These are phyloP conservation scores for Ochropleura plecta DNA, from an alignment of 2,888 invertebrate species.

Conservation along the genomic window DNA sequence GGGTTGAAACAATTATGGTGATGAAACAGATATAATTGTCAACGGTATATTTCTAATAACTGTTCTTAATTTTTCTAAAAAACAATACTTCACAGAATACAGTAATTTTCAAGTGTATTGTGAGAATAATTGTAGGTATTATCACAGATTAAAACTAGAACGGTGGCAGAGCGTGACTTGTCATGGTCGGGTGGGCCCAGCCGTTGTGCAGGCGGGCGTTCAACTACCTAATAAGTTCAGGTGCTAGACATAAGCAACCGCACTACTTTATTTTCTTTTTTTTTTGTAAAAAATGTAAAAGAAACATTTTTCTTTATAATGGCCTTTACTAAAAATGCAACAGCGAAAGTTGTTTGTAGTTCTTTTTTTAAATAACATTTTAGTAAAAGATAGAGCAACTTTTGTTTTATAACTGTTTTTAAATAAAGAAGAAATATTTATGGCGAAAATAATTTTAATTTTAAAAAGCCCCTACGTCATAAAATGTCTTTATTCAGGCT, in stretches of 20 bases:
- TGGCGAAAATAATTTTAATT: constrained; percentile 29
- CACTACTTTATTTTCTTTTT: constrained; percentile 20
- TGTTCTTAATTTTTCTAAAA: constrained; percentile 21
- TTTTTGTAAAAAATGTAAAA: constrained; percentile 24
- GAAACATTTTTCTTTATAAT: constrained; percentile 1
- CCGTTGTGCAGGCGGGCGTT: constrained; percentile 61
- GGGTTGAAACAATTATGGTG: not conserved
- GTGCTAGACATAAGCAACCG: constrained; percentile 56
- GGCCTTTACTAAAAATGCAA: constrained; percentile 20
- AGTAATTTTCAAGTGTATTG: constrained; percentile 49
- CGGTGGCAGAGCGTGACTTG: constrained; percentile 73
- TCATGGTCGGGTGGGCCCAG: constrained; percentile 63
- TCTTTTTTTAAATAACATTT: constrained; percentile 25
- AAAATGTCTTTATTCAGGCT: constrained; percentile 9
- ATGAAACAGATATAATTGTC: not conserved
- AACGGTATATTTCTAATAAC: constrained; percentile 8
- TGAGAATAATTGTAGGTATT: constrained; percentile 60
- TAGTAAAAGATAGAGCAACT: constrained; percentile 13
- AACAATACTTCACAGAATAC: constrained; percentile 40
- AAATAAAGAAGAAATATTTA: not conserved
- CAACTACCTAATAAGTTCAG: constrained; percentile 66
- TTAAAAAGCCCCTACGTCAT: constrained; percentile 32
- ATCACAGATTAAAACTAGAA: constrained; percentile 72
- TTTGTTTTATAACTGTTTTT: constrained; percentile 3
- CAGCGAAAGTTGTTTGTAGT: constrained; percentile 42